A percentile compares a stretch with the other conserved stretches of the same genome.
These are phyloP conservation scores for Melanchra persicariae DNA, from an alignment of 2,888 invertebrate species.

Conservation along the genomic window DNA sequence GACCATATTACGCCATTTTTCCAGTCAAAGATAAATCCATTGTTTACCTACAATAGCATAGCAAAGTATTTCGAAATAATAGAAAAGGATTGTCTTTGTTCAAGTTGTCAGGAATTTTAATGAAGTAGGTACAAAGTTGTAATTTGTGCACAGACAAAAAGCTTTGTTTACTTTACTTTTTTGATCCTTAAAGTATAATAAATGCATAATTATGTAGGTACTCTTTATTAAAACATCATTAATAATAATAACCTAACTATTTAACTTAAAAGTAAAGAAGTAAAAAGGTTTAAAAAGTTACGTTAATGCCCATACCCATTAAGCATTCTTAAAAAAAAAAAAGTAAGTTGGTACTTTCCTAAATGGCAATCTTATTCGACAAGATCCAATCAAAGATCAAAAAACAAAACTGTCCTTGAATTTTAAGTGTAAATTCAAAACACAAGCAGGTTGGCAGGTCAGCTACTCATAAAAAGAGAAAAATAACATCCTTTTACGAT, in stretches of 20 bases:
- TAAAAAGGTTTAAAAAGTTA: no score
- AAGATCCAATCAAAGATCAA: not conserved
- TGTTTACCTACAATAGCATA: constrained; percentile 20
- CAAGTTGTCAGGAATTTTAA: constrained; percentile 42
- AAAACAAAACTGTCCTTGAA: not conserved
- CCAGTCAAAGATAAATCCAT: not conserved
- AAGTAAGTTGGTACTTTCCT: no score
- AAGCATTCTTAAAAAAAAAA: no score
- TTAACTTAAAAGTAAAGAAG: no score
- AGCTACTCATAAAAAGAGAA: constrained; percentile 10
- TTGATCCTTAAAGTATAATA: no score
- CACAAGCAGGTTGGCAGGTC: not conserved
- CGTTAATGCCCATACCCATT: no score
- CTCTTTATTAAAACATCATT: no score
- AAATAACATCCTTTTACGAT: constrained; percentile 22
- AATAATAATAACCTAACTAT: no score
- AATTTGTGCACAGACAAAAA: not conserved
- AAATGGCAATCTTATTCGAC: not conserved
- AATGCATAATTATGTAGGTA: no score
- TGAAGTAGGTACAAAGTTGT: not conserved
- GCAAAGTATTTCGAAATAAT: constrained; percentile 23
- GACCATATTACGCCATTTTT: not conserved
- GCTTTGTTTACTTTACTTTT: no score
- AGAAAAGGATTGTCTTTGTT: constrained; percentile 45
- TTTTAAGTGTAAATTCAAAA: constrained; percentile 18